Conservation (phyloP, 2,797 vertebrate species). For the Brachyalestes nurse region DNA sequence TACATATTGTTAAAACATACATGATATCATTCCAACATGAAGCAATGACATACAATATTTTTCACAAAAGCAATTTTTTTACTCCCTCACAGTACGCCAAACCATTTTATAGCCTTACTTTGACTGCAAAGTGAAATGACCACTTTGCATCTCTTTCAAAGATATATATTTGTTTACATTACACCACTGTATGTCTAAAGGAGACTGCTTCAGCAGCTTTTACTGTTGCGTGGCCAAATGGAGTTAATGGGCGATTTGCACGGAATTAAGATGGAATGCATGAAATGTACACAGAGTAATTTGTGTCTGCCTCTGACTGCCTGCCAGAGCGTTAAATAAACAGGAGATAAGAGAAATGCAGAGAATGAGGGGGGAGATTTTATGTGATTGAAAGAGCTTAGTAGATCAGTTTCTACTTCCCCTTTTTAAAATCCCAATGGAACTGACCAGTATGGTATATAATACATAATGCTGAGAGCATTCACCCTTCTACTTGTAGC, state of each 20-base stretch:
- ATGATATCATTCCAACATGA: neutral
- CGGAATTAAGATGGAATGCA: slow-evolving; percentile 45
- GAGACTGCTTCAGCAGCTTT: slow-evolving; percentile 16
- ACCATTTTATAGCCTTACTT: neutral
- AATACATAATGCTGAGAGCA: neutral
- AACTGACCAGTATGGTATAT: neutral
- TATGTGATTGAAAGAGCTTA: slow-evolving; percentile 7
- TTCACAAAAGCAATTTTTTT: neutral
- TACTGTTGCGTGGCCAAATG: slow-evolving; percentile 3
- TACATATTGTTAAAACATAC: neutral
- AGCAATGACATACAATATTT: too few species aligned
- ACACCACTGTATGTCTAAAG: neutral
- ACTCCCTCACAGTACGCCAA: neutral
- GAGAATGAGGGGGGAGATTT: slow-evolving; percentile 1
- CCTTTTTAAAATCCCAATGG: neutral
- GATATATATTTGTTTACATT: slow-evolving; percentile 18
- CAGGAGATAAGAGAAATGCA: slow-evolving; percentile 21
- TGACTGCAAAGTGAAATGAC: slow-evolving; percentile 1
- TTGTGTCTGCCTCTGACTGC: slow-evolving; percentile 18
- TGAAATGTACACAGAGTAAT: slow-evolving; percentile 43
- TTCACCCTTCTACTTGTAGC: neutral
- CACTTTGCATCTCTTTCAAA: slow-evolving; percentile 10
- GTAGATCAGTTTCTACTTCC: neutral
- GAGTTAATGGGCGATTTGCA: slow-evolving; percentile 24
- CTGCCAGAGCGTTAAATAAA: slow-evolving; percentile 35